Conservation (phyloP, 2,113 vertebrate species). For the Eubucco bourcierii region DNA sequence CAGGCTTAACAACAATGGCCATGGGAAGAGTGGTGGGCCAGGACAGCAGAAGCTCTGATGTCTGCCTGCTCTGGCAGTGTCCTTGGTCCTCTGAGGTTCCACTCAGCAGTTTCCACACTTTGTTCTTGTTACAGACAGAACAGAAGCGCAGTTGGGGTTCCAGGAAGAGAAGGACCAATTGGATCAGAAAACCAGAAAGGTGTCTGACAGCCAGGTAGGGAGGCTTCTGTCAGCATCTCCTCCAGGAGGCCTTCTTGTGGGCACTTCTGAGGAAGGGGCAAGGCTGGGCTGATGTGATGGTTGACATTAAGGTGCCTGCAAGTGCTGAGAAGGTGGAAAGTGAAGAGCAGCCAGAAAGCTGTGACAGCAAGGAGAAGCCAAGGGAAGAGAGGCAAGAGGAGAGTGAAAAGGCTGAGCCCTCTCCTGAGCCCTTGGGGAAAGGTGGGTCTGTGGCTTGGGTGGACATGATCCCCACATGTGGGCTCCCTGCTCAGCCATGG, state of each 20-base stretch:
- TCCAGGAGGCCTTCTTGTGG: rapidly evolving
- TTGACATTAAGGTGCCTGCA: slow-evolving; percentile 41
- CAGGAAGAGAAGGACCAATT: slow-evolving; percentile 84
- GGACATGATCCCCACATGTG: rapidly evolving
- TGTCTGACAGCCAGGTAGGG: slow-evolving; percentile 81
- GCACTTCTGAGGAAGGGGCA: neutral
- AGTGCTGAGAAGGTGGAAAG: slow-evolving; percentile 53
- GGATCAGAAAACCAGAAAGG: slow-evolving; percentile 79
- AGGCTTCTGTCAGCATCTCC: neutral
- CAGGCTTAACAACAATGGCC: neutral
- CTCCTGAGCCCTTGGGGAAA: slow-evolving; percentile 61
- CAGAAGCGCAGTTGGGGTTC: slow-evolving; percentile 71
- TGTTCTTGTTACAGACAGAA: slow-evolving; percentile 80
- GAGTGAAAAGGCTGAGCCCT: slow-evolving; percentile 69
- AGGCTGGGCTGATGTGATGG: neutral
- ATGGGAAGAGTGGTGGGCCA: neutral
- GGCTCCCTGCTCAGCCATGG: neutral
- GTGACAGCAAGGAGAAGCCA: slow-evolving; percentile 64
- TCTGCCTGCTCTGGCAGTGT: neutral
- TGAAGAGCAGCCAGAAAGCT: slow-evolving; percentile 64
- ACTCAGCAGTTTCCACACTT: neutral
- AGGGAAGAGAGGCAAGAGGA: slow-evolving; percentile 80
- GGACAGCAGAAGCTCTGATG: neutral
- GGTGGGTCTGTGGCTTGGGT: neutral
- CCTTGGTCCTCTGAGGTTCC: rapidly evolving